Base-by-base conservation (phyloP, 1,140 invertebrate genomes). In the Octopus sinensis region DNA sequence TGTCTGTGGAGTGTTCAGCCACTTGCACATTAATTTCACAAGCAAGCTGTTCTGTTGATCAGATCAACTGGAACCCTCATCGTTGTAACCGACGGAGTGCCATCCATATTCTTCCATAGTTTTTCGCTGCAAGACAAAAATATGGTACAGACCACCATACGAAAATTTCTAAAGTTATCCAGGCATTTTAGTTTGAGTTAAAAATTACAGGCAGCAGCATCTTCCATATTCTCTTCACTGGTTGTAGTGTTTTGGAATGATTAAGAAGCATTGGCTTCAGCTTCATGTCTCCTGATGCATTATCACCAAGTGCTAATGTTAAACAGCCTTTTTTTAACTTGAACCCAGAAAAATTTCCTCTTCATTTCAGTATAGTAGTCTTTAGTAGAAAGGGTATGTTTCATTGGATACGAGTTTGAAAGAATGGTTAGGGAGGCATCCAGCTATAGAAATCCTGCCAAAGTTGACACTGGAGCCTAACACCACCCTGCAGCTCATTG, bases 101-200 rank as follows among this genome's bases (percentile, higher is more conserved):
- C 23, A 23, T 23, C 23, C 23, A 23, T 23, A 23, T 23, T 23
- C 23, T 23, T 23, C 62, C 9, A 68, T 68, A 68, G n/a, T n/a
- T 68, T 68, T 68, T 68, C 62, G n/a, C 62, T 68, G 62, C 62
- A 12, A n/a, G 62, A 68, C 62, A 68, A 68, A 68, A 68, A n/a
- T 68, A 68, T 68, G 62, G 62, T 12, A 68, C 62, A 68, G n/a
- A 68, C 62, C 62, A 12, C 9, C n/a, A n/a, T 68, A n/a, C n/a
- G 62, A 68, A 68, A 68, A 68, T 68, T 68, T 68, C 62, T 68
- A 68, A 68, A 12, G 62, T 68, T n/a, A 68, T n/a, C 62, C 62
- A 68, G 62, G 62, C 62, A 9, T 68, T 68, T n/a, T 68, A 12
- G 62, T 68, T 68, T 68, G 62, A 68, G 9, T 68, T 68, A 9